Evolutionary conservation across 2,888 invertebrate genomes (phyloP).

Genomic region (Hipparchia sbordonii): DNA sequence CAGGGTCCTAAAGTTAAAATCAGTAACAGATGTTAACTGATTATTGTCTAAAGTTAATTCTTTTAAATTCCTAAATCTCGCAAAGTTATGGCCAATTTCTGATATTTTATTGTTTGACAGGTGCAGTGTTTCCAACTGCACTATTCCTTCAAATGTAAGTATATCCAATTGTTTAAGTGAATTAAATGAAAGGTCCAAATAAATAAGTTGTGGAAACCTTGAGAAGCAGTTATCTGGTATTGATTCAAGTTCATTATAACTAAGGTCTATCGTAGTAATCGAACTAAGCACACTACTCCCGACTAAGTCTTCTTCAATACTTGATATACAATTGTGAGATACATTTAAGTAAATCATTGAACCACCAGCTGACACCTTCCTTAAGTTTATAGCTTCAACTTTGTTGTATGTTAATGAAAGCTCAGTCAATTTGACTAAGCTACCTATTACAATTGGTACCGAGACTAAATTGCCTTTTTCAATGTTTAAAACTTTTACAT

Average conservation of each 20-base stretch:
- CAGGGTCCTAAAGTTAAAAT: slow-evolving; percentile 27
- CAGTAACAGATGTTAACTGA: slow-evolving; percentile 23
- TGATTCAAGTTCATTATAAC: slow-evolving; percentile 29
- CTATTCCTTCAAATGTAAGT: slow-evolving; percentile 34
- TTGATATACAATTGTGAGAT: slow-evolving; percentile 32
- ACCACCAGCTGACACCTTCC: slow-evolving; percentile 5
- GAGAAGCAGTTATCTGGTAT: slow-evolving; percentile 32
- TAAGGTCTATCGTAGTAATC: slow-evolving; percentile 29
- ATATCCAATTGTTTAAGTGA: slow-evolving; percentile 28
- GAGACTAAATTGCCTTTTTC: slow-evolving; percentile 27
- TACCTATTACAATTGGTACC: slow-evolving; percentile 18
- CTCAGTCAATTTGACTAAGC: slow-evolving; percentile 18
- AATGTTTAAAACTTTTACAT: slow-evolving; percentile 20
- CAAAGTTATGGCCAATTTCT: slow-evolving; percentile 32
- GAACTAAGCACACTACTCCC: neutral
- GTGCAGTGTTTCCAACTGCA: slow-evolving; percentile 23
- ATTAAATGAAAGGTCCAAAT: slow-evolving; percentile 35
- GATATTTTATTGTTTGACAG: slow-evolving; percentile 32
- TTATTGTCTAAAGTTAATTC: slow-evolving; percentile 27
- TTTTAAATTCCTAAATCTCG: slow-evolving; percentile 33
- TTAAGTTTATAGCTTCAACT: slow-evolving; percentile 26
- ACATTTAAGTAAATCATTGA: slow-evolving; percentile 24
- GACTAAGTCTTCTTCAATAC: slow-evolving; percentile 10
- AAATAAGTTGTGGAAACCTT: slow-evolving; percentile 20
- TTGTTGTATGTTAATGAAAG: slow-evolving; percentile 24